These are phyloP conservation scores for Gorsachius goisagi DNA, from an alignment of 2,113 vertebrate genomes.

Conservation along the genomic window DNA sequence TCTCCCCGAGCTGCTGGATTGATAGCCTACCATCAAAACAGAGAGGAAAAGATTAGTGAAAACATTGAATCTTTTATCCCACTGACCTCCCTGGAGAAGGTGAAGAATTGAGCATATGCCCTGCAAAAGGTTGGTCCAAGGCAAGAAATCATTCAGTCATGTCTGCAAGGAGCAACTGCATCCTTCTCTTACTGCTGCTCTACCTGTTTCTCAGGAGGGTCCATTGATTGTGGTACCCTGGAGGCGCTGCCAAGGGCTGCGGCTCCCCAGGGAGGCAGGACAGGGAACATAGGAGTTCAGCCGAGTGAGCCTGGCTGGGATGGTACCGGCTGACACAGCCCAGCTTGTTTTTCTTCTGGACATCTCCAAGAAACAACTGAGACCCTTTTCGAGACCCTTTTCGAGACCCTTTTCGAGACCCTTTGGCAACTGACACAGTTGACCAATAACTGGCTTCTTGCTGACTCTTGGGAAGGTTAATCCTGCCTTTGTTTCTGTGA, in stretches of 20 bases:
- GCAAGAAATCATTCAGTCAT: not conserved
- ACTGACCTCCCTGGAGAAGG: not conserved
- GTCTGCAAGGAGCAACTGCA: not conserved
- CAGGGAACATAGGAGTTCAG: fast-evolving
- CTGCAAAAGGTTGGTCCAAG: not conserved
- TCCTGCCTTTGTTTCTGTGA: not conserved
- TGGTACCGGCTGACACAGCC: fast-evolving
- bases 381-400: not conserved
- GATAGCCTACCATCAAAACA: not conserved
- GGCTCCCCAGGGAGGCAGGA: not conserved
- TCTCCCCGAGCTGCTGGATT: not conserved
- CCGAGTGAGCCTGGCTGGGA: not conserved
- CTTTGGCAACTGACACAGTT: not conserved
- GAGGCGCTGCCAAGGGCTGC: not conserved
- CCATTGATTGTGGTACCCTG: fast-evolving
- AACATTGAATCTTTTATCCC: not conserved
- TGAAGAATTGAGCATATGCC: not conserved
- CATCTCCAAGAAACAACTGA: not conserved
- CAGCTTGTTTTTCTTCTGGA: not conserved
- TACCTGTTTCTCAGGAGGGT: not conserved
- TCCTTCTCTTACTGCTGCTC: not conserved
- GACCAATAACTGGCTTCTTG: not conserved
- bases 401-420: not conserved
- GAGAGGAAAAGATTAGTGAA: not conserved
- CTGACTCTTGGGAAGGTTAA: not conserved